A percentile compares a stretch with the other conserved stretches of the same genome.
Evolutionary conservation across 2,113 vertebrate species (phyloP).

Genomic region (pig (Sus scrofa)): DNA sequence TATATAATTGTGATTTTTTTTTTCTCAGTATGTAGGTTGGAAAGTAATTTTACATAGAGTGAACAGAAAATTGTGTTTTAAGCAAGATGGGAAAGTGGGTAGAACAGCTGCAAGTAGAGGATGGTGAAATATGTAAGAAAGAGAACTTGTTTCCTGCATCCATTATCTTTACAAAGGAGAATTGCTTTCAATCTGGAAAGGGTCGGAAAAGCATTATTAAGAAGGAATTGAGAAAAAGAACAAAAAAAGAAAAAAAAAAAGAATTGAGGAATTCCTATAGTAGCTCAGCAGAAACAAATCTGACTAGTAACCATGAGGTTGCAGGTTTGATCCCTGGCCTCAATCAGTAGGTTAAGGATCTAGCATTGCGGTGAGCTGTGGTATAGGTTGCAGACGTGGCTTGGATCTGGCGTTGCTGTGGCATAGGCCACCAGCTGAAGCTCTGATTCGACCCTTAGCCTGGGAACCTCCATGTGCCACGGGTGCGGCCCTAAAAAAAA

Average conservation of each 20-base stretch:
- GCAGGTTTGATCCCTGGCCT: too few relatives aligned
- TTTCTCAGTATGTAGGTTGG: not conserved
- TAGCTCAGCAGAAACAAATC: too few relatives aligned
- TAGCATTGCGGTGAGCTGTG: too few relatives aligned
- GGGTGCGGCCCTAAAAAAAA: too few relatives aligned
- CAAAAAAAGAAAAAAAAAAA: too few relatives aligned
- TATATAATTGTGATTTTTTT: not conserved
- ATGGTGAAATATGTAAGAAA: not conserved
- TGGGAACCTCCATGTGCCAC: too few relatives aligned
- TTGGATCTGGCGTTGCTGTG: too few relatives aligned
- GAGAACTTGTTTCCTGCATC: not conserved
- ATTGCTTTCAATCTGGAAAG: constrained; percentile 47
- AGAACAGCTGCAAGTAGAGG: not conserved
- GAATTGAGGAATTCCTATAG: not conserved
- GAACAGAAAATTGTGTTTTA: not conserved
- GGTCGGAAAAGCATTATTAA: constrained; percentile 16
- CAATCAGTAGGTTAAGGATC: too few relatives aligned
- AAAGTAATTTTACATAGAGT: constrained; percentile 28
- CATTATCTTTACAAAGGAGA: not conserved
- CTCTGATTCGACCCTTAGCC: too few relatives aligned
- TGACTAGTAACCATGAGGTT: too few relatives aligned
- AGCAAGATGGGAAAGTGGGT: not conserved
- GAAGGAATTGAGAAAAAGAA: not conserved
- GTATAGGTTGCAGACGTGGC: too few relatives aligned
- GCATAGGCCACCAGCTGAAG: too few relatives aligned